phyloP scores from a whole-genome alignment of 2,113 vertebrate genomes.

The Archilochus colubris region DNA sequence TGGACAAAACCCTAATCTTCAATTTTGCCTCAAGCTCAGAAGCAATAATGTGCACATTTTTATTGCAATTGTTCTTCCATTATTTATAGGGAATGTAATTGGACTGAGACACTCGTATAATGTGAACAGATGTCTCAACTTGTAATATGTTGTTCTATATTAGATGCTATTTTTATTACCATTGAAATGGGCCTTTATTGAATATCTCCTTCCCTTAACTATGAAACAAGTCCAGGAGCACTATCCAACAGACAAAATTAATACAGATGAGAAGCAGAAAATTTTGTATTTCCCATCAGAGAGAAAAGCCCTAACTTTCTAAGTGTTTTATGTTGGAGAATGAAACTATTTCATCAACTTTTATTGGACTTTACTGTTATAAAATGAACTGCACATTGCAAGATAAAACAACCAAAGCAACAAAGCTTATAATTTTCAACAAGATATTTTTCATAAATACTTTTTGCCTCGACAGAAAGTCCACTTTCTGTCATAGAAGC shows the following conservation, averaged over 20 bases:
- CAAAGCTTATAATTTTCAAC: neutral
- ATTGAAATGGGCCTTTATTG: neutral
- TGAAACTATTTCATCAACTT: neutral
- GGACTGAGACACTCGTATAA: neutral
- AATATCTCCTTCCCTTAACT: neutral
- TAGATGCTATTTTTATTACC: constrained; percentile 2
- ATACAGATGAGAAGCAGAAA: neutral
- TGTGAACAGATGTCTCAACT: neutral
- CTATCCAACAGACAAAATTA: neutral
- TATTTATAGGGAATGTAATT: constrained; percentile 10
- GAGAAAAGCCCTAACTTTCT: neutral
- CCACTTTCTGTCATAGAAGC: neutral
- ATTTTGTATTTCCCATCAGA: neutral
- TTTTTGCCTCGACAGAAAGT: neutral
- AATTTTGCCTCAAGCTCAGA: neutral
- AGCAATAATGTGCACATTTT: constrained; percentile 5
- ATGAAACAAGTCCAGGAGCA: neutral
- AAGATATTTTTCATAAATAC: neutral
- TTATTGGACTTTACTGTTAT: neutral
- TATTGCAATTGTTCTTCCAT: neutral
- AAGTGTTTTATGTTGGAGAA: neutral
- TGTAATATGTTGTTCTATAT: neutral
- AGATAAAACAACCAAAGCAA: neutral
- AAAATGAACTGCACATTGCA: neutral
- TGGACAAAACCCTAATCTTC: neutral